Base-by-base conservation (phyloP, 2,888 invertebrate species). In the Celastrina argiolus region DNA sequence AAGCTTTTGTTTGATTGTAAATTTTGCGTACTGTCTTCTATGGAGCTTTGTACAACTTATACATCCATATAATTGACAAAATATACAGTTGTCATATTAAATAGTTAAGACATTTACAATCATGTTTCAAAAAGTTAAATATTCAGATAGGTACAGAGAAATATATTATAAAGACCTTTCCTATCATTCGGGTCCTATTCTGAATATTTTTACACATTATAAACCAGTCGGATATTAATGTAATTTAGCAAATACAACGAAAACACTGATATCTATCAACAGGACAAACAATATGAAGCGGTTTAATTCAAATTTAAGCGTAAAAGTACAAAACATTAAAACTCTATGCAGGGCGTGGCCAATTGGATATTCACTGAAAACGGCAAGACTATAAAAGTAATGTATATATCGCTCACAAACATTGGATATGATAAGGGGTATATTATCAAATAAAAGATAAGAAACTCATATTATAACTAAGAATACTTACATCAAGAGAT, bases 401-500 rank as follows among this genome's bases (percentile, higher is more conserved):
- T 31, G 12, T 64, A 34, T 51, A n/a, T 16, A 39, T 26, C 8
- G 36, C 26, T 8, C 31, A 39, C 22, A 14, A 26, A 56, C 56
- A 56, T 18, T 39, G 26, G n/a, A 4, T 51, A 36, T 12, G 16
- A 22, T 16, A 65, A 28, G 56, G 18, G 22, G n/a, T 56, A 39
- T 26, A 36, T 56, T 63, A 42, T 18, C 41, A 42, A 63, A 67
- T 18, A 59, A 63, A 70, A 70, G 73, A 68, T 65, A 69, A 66
- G 67, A 72, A 67, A 71, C 68, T 67, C 71, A 74, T 69, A 70
- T 73, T 71, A 69, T 77, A 73, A 78, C 78, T 75, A 76, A 71
- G 66, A 74, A 78, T 83, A 91, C 91, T 91, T 76, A 91, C 91
- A 80, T 91, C 91, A 70, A 91, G 84, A 77, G 91, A 91, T 80